Evolutionary conservation across 2,113 vertebrate genomes (phyloP), one percentile per base, ranked within the genome.

Genomic region (Amblyornis subalaris): DNA sequence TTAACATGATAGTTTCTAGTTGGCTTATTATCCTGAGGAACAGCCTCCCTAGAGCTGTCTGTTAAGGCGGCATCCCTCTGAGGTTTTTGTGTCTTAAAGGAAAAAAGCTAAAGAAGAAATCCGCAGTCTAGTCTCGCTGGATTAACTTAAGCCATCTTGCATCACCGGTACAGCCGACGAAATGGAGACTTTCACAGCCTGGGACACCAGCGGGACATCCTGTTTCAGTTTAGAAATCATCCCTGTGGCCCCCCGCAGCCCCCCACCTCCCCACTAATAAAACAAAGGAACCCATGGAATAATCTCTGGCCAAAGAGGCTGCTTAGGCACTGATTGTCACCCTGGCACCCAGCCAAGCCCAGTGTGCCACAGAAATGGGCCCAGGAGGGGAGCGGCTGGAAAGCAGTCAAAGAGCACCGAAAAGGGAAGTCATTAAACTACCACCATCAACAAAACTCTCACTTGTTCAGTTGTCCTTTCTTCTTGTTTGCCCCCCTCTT

Each of bases 211-310:
- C 97, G 48, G 98, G 98, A 98, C 98, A 98, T 98, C 98, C 98
- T 98, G 98, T 98, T 98, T 98, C 97, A 98, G 97, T 97, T 97
- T 97, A 98, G 97, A 98, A 98, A 98, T 95, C 62, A 73, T 94
- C n/a, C 71, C 96, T 90, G 88, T 95, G 78, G 44, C 61, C 20
- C 58, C 95, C 96, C 96, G 88, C 95, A 76, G 44, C 61, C 20
- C 58, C 95, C 96, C 96, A 94, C 97, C 95, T 92, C 64, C 95
- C 85, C 96, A 96, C 90, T 94, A 97, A 97, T 97, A 97, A 98
- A 98, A 98, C 93, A 98, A 98, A 97, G 96, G 90, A 95, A 97
- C 78, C 85, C 85, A 81, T 94, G 96, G 95, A 97, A 97, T 97
- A 98, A 98, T 98, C 97, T 98, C 97, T 88, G 93, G 95, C 97